Conservation (phyloP, 2,113 vertebrate species). For the Eulemur rufifrons region DNA sequence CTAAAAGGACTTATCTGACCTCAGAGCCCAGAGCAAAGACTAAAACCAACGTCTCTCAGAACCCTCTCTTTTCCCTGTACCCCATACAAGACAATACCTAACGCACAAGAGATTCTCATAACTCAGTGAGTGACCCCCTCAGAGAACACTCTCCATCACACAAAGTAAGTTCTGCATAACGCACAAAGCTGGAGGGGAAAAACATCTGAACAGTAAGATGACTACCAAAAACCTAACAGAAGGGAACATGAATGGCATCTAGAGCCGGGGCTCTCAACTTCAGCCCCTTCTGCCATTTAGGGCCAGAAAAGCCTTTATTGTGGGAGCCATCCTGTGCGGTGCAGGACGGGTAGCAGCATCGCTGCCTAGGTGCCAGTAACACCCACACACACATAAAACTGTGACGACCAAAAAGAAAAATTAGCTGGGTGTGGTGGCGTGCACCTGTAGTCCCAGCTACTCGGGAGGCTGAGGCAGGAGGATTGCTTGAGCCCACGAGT, state of each 20-base stretch:
- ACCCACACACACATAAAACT: not conserved
- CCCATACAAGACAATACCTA: not conserved
- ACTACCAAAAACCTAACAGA: not conserved
- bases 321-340: not conserved
- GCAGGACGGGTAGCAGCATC: not conserved
- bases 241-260: not conserved
- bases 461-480: too few relatives aligned
- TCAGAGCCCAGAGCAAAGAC: not conserved
- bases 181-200: not conserved
- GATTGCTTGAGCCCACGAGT: too few relatives aligned
- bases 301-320: not conserved
- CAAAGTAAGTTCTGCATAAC: not conserved
- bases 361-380: not conserved
- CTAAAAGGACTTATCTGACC: not conserved
- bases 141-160: not conserved
- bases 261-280: not conserved
- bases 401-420: not conserved
- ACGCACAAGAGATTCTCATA: not conserved
- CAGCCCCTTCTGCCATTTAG: too few relatives aligned
- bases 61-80: not conserved
- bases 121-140: not conserved
- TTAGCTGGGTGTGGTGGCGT: too few relatives aligned
- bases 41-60: not conserved
- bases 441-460: too few relatives aligned
- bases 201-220: not conserved